Conservation (phyloP, 2,888 invertebrate genomes). For the Galeruca laticollis region DNA sequence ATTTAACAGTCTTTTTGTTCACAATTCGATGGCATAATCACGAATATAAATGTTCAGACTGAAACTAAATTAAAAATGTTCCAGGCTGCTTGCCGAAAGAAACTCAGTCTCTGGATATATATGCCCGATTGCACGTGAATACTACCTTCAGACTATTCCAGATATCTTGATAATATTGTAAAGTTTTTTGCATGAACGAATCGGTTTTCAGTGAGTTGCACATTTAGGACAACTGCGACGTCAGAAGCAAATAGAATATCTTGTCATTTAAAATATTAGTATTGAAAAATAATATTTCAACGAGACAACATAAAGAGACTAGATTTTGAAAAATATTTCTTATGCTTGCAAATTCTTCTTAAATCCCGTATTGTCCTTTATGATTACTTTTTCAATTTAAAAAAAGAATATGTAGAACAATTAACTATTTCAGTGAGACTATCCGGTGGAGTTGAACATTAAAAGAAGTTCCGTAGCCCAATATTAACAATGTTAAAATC, state of each 20-base stretch:
- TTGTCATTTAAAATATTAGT: constrained; percentile 5
- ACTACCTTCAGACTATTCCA: constrained; percentile 9
- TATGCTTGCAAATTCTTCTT: too few relatives aligned
- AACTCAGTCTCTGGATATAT: constrained; percentile 18
- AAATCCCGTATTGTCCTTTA: background rate
- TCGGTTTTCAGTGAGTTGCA: constrained; percentile 21
- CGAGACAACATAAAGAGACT: background rate
- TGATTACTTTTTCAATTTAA: background rate
- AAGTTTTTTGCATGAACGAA: constrained; percentile 29
- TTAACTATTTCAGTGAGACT: background rate
- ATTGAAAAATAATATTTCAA: background rate
- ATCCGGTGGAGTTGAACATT: background rate
- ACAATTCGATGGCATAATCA: background rate
- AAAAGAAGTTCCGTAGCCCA: background rate
- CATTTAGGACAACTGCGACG: constrained; percentile 12
- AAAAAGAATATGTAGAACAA: background rate
- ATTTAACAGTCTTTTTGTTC: too few relatives aligned
- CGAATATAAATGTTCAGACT: background rate
- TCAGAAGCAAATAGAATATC: background rate
- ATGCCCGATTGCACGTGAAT: constrained; percentile 21
- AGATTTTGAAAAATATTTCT: background rate
- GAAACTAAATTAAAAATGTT: background rate
- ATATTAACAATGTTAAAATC: constrained; percentile 24
- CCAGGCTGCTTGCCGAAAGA: background rate
- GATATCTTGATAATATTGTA: constrained; percentile 20